Base-by-base conservation (phyloP, 2,113 vertebrate genomes). In the Ammodytes marinus region DNA sequence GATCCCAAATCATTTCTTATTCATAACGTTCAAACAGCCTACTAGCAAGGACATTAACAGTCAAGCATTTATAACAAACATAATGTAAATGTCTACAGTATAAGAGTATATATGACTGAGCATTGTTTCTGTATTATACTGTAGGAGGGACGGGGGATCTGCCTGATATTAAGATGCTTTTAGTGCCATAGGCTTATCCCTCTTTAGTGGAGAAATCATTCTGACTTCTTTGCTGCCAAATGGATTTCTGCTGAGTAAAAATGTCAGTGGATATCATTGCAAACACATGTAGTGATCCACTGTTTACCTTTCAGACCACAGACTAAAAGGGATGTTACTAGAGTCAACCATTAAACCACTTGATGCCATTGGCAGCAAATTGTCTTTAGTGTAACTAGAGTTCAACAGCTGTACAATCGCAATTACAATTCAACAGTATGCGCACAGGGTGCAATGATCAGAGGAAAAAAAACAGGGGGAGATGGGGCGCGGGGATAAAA, bases 401-500 rank as follows among this genome's bases (percentile, higher is more conserved):
- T 65, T 45, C 65, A 55, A 61, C 5, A 13, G 7, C 53, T 71
- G 42, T 49, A 72, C 66, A 68, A 19, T 57, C 9, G 27, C 57
- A 59, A n/a, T 11, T 74, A 37, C 57, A 59, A n/a, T 11, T 74
- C 40, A 64, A 8, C 27, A 37, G n/a, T 61, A 11, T 67, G 49
- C 50, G 19, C 60, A 45, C 8, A n/a, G 40, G 52, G 8, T 53
- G 47, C 45, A 50, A 35, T 46, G 12, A 59, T 74, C 42, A 81
- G 58, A 73, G 46, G 67, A 39, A 69, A n/a, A 39, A 13, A 40
- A 4, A n/a, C 37, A 63, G 45, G 57, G 60, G 64, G 11, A 52
- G 49, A 46, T 71, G 57, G 85, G 79, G 83, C 50, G 59, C 55
- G 82, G 66, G 83, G 84, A 69, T 75, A 64, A 73, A 75, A 82